phyloP scores from a whole-genome alignment of 2,113 vertebrate species.

The Aythya baeri region DNA sequence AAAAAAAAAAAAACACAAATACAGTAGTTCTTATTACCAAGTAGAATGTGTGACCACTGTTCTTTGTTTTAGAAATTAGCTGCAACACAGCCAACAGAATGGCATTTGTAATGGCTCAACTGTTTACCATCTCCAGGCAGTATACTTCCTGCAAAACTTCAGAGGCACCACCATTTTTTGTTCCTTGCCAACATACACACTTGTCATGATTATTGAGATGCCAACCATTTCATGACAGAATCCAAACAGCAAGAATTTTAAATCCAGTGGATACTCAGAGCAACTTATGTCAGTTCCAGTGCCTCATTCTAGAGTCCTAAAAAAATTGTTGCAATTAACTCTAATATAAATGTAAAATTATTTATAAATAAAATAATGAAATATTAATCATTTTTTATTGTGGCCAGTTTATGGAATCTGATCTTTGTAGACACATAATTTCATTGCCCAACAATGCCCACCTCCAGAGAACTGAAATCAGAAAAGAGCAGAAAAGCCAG shows the following conservation, averaged over 20 bases:
- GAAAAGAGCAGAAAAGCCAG: background rate
- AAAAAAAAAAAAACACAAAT: background rate
- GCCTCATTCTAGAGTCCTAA: background rate
- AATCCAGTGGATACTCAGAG: background rate
- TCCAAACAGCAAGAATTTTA: background rate
- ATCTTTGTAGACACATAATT: background rate
- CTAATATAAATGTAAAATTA: background rate
- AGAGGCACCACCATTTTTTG: slow-evolving; percentile 20
- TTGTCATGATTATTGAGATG: background rate
- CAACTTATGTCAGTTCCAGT: background rate
- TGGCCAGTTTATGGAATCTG: background rate
- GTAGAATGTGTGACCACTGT: background rate
- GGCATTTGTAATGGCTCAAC: background rate
- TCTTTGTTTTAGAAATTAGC: slow-evolving; percentile 16
- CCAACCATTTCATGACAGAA: slow-evolving; percentile 25
- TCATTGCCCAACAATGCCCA: background rate
- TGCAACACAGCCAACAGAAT: background rate
- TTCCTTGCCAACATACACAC: background rate
- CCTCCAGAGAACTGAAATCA: background rate
- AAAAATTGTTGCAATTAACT: background rate
- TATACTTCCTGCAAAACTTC: slow-evolving; percentile 11
- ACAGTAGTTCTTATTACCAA: background rate
- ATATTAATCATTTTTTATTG: background rate
- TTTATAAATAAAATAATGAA: background rate
- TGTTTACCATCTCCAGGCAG: background rate